Evolutionary conservation across 1,140 invertebrate species (phyloP).

Genomic region (Danaus melanippus): DNA sequence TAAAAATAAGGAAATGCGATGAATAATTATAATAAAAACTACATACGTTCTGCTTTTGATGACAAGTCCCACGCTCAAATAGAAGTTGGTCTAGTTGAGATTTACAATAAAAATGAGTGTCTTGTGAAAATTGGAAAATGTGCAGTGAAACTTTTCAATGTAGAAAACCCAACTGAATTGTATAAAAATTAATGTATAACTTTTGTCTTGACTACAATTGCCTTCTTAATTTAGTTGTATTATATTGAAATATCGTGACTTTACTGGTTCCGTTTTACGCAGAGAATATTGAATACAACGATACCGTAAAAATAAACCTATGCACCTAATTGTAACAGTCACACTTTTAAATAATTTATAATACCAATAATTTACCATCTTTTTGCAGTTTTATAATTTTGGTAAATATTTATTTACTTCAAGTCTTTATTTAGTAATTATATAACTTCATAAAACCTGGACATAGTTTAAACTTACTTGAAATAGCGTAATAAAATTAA

Average conservation of each 20-base stretch:
- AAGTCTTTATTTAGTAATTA: no score
- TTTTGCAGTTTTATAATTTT: no score
- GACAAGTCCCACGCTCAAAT: constrained; percentile 9
- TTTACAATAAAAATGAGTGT: constrained; percentile 1
- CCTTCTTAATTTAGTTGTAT: constrained; percentile 9
- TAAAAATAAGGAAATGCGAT: neutral
- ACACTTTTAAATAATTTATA: no score
- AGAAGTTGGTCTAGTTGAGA: constrained; percentile 1
- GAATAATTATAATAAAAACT: neutral
- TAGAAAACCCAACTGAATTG: neutral
- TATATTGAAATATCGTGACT: constrained; percentile 12
- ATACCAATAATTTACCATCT: no score
- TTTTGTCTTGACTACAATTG: no score
- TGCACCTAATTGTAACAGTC: no score
- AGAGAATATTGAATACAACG: no score
- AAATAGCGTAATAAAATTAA: no score
- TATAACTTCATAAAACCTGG: no score
- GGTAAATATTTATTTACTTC: no score
- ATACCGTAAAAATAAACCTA: no score
- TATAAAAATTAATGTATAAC: neutral
- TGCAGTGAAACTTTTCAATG: constrained; percentile 9
- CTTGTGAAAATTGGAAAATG: constrained; percentile 16
- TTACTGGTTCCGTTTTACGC: constrained; percentile 7
- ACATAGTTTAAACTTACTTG: no score
- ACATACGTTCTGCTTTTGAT: neutral